Base-by-base conservation (phyloP, 2,113 vertebrate genomes). In the Passer montanus region DNA sequence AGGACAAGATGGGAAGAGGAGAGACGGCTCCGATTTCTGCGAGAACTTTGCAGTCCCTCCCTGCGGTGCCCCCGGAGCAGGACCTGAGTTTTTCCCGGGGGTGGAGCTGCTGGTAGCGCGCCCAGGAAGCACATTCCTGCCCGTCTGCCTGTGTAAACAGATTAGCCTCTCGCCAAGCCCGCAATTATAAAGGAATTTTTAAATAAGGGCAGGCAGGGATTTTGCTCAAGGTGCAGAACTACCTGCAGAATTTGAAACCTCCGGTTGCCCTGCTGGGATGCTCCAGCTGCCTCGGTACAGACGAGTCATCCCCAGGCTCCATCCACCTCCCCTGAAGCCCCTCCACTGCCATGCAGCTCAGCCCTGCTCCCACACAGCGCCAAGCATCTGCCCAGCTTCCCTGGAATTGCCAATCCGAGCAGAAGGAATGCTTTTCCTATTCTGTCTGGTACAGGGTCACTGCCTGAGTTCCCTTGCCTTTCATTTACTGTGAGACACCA, bases 161-260 rank as follows among this genome's bases (percentile, higher is more conserved):
- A 85, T 94, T 79, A 93, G 14, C 47, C 55, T 70, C 82, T 44
- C 0, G 1, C 47, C 92, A 92, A 95, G 53, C 92, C 88, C 35
- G 1, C 67, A 96, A 93, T 96, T 97, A 96, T 3, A 77, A 62
- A 93, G 90, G 95, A 83, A 96, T 95, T 95, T 85, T 92, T 64
- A 79, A 86, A 86, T 62, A 55, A 92, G 75, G 50, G n/a, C 62
- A 87, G 70, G 66, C 85, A 41, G 0, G 2, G 64, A 62, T 94
- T 92, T 80, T 35, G 63, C 79, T 93, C 59, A 69, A 93, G 88
- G 79, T 90, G 83, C 72, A 88, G 31, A 20, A 17, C 66, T 72
- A 52, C 67, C 2, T 0, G 82, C 62, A 92, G 59, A 73, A n/a
- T 43, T 52, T 31, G 43, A 91, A 85, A 12, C 17, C 66, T 52